Evolutionary conservation across 1,140 invertebrate species (phyloP), one percentile per base, ranked within the genome.

Genomic region (Himalopsyche phryganea): DNA sequence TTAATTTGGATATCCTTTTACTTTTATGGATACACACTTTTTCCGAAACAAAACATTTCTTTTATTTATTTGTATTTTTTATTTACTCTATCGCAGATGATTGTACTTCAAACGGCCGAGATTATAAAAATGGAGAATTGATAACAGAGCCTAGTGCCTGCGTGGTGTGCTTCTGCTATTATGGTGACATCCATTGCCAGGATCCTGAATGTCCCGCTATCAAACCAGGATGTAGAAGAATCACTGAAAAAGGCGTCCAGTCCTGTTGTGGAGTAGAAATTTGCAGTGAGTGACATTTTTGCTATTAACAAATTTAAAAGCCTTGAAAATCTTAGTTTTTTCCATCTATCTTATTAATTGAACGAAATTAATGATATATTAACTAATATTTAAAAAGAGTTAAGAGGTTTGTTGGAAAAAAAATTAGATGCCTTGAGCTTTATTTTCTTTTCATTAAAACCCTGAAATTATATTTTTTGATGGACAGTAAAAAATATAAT

Each of bases 121-220:
- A 77, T 46, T 74, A 79, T 32, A 59, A 66, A n/a, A 78, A 82
- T 66, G 80, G 81, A 1, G 77, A 81, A 61, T 61, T 78, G n/a
- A 66, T 81, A 10, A 61, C 68, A 0, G 76, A 79, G 17, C 64
- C 72, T 23, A 72, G 72, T 46, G 71, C 74, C 5, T 83, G 81
- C 64, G 66, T 71, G 19, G 63, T 78, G 2, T 83, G 81, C 60
- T 70, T 74, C 9, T 83, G 81, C 58, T 77, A 78, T 56, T 78
- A 77, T 62, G 81, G 80, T n/a, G 73, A 79, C 61, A 73, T 82
- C 20, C 69, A 80, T 3, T 83, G 81, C 60, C 80, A 82, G 55
- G 69, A 79, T 65, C 70, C 75, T 4, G 72, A 73, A 60, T 83
- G 81, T 67, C 73, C 80, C 5, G 54, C 67, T 6, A 70, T 75